Evolutionary conservation across 2,113 vertebrate genomes (phyloP), one percentile per base, ranked within the genome.

Genomic region (Anser brachyrhynchus): DNA sequence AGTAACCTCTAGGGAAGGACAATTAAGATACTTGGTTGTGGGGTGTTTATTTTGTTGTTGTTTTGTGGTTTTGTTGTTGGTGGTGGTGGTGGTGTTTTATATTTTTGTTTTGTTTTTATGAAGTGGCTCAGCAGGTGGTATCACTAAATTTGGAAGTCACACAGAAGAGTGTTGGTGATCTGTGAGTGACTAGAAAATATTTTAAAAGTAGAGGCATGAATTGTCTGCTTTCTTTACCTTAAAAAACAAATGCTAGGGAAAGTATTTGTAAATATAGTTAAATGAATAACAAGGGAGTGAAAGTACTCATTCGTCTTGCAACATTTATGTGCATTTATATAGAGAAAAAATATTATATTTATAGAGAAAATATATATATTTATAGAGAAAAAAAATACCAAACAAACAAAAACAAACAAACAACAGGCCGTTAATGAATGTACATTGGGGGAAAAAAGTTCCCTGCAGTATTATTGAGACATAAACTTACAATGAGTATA

Each of bases 401-500:
- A 76, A 46, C 2, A 52, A 52, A 52, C 11, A 33, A 33, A 55
- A 55, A 22, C 20, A 49, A 22, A 49, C 4, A 49, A 22, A 49
- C 11, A 57, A 18, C 9, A 87, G 22, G 15, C 10, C 11, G 51
- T 39, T 74, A 67, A 44, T 44, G 54, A 74, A 55, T 59, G 11
- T 58, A 54, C 3, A 0, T 22, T 77, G 5, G 2, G 6, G n/a
- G 14, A 8, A 1, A 4, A 13, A 44, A 26, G 2, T 43, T 44
- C 18, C 1, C 0, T 58, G 10, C 15, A 59, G 17, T 22, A 52
- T 12, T 74, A 17, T 39, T 37, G 58, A 91, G 18, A 71, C 73
- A 71, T 5, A 49, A 14, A 4, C 1, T 52, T 58, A 31, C 5
- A 58, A 35, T 3, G 3, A 64, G 15, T 71, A 29, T 13, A 79